A percentile compares a stretch with the other conserved stretches of the same genome.
Evolutionary conservation across 2,113 vertebrate species (phyloP).

Genomic region (Axis porcinus): DNA sequence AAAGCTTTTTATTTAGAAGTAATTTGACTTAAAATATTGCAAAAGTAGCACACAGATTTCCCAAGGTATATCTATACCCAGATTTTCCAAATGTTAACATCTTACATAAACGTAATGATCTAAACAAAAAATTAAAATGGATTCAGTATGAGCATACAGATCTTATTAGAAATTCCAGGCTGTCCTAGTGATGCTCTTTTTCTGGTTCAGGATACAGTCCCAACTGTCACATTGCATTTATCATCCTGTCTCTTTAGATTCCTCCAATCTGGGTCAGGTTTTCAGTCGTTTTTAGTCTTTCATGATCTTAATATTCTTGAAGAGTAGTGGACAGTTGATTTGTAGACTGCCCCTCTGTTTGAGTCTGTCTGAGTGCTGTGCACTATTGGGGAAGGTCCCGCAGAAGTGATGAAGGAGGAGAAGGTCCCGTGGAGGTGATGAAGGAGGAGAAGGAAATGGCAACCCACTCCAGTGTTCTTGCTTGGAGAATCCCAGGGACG

Average conservation of each 20-base stretch:
- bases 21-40: background rate
- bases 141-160: background rate
- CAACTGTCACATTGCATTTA: background rate
- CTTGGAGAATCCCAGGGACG: no score
- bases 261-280: background rate
- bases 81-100: background rate
- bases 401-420: no score
- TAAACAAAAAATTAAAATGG: background rate
- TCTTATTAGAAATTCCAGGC: background rate
- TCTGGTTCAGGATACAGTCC: background rate
- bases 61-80: background rate
- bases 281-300: background rate
- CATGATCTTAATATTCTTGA: background rate
- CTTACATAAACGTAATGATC: background rate
- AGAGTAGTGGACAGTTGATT: background rate
- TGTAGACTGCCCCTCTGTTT: background rate
- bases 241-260: background rate
- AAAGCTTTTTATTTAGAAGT: background rate
- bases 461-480: no score
- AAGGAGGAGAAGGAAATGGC: no score
- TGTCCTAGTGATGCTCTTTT: background rate
- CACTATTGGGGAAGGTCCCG: no score
- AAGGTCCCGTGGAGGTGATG: no score
- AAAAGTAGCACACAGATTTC: background rate
- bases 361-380: background rate